Conservation (phyloP, 2,797 vertebrate genomes). For the Danio albolineatus region DNA sequence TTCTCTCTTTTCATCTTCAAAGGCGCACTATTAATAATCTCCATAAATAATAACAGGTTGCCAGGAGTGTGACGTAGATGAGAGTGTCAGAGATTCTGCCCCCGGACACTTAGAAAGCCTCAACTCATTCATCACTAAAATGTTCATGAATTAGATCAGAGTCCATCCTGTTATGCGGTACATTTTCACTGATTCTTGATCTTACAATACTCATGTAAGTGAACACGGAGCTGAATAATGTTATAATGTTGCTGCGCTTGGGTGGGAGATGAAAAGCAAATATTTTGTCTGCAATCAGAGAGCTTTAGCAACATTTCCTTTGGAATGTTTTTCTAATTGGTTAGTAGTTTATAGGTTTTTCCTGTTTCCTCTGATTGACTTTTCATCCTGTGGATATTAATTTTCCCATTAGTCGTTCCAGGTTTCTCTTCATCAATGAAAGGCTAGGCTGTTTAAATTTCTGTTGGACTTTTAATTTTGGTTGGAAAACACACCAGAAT, state of each 20-base stretch:
- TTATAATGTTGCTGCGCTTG: not conserved
- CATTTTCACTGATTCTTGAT: not conserved
- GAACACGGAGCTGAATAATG: not conserved
- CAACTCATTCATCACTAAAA: constrained; percentile 3
- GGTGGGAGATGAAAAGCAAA: not conserved
- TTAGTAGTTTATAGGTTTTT: no score
- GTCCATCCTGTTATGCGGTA: not conserved
- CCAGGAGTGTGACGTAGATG: constrained; percentile 34
- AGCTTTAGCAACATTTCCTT: not conserved
- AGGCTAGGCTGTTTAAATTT: no score
- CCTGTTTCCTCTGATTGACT: no score
- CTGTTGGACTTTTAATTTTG: no score
- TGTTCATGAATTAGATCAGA: not conserved
- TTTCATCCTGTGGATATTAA: no score
- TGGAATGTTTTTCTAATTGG: no score
- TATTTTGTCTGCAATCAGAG: not conserved
- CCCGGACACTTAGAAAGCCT: constrained; percentile 18
- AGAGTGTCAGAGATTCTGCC: constrained; percentile 34
- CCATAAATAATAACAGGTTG: constrained; percentile 59
- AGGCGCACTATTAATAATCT: constrained; percentile 59
- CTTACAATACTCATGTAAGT: not conserved
- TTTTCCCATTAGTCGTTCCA: no score
- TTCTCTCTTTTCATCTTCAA: constrained; percentile 55
- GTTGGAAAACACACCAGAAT: no score
- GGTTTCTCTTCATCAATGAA: no score